Evolutionary conservation across 2,888 invertebrate genomes (phyloP).

Genomic region (Argyra leucocephala): DNA sequence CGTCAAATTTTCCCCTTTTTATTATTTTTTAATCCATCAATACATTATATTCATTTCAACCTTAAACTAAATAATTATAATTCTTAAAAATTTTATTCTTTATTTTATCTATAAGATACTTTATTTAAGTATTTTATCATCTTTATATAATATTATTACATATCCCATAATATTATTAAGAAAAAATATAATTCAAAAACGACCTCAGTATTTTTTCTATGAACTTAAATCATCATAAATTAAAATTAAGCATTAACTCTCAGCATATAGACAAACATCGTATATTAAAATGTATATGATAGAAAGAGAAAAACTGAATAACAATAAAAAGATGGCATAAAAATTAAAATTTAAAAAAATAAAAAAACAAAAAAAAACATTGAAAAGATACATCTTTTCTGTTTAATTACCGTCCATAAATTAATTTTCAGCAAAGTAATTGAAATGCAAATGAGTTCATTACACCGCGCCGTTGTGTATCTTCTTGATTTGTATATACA

Average conservation of each 20-base stretch:
- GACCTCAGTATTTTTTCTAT: background rate
- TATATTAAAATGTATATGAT: background rate
- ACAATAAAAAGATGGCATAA: background rate
- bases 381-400: constrained; percentile 4
- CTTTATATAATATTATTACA: no score
- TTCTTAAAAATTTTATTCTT: no score
- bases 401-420: constrained; percentile 9
- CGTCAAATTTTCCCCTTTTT: no score
- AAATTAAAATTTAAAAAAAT: background rate
- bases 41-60: no score
- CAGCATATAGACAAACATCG: background rate
- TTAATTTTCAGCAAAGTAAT: constrained; percentile 8
- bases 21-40: no score
- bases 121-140: no score
- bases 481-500: no score
- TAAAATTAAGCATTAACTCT: background rate
- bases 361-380: background rate
- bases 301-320: background rate
- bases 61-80: no score
- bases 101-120: no score
- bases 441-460: constrained; percentile 12
- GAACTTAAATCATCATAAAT: background rate
- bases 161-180: no score
- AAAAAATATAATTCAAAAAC: no score
- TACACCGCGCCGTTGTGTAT: no score